Conservation (phyloP, 1,140 invertebrate genomes). For the Leucophenga varia region DNA sequence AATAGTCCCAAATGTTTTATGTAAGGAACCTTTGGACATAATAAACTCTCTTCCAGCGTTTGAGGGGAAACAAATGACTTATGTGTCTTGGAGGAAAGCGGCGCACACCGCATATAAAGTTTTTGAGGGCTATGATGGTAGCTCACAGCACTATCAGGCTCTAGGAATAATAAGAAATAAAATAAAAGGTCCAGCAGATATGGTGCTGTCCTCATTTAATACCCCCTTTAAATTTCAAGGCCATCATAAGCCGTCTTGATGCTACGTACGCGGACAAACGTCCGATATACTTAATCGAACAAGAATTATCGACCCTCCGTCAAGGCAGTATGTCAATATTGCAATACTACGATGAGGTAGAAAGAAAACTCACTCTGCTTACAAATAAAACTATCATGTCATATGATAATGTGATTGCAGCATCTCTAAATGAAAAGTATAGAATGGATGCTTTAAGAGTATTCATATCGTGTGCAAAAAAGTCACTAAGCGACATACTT, state of each 20-base stretch:
- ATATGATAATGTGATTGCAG: background rate
- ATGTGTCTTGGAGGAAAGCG: constrained; percentile 1
- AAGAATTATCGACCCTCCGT: constrained; percentile 2
- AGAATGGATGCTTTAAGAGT: no score
- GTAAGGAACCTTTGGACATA: background rate
- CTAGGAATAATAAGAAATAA: constrained; percentile 8
- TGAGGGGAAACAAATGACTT: no score
- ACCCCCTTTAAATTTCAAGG: constrained; percentile 6
- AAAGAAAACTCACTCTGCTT: background rate
- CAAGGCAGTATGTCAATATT: constrained; percentile 1
- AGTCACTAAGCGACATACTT: background rate
- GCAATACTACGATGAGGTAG: constrained; percentile 2
- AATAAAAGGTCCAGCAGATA: background rate
- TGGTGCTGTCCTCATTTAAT: background rate
- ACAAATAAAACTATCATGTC: constrained; percentile 3
- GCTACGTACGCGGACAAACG: constrained; percentile 3
- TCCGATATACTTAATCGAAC: constrained; percentile 2
- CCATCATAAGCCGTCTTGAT: constrained; percentile 1
- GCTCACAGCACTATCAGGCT: constrained; percentile 1
- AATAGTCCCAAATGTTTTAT: no score
- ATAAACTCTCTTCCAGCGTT: background rate
- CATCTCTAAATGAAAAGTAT: constrained; percentile 3
- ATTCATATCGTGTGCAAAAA: background rate
- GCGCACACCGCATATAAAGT: constrained; percentile 2
- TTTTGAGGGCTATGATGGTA: constrained; percentile 7